Evolutionary conservation across 2,888 invertebrate species (phyloP).

Genomic region (Euproctis similis): DNA sequence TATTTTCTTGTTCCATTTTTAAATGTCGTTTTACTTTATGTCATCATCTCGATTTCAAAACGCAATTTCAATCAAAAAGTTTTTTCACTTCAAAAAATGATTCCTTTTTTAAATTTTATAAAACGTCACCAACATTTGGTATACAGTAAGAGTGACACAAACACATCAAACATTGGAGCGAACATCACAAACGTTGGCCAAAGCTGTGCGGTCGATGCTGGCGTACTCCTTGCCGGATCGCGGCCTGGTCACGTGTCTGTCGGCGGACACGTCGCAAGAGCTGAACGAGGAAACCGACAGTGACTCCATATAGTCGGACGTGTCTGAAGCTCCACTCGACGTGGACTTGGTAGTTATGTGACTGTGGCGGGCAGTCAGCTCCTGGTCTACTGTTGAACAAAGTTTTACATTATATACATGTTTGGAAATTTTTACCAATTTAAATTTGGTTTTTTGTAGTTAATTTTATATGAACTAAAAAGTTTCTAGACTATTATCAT

Average conservation of each 20-base stretch:
- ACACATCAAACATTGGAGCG: not conserved
- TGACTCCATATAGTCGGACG: slow-evolving; percentile 85
- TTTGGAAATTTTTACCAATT: too few relatives aligned
- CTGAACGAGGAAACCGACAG: slow-evolving; percentile 82
- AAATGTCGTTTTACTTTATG: too few relatives aligned
- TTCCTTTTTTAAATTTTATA: too few relatives aligned
- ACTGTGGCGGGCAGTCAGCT: slow-evolving; percentile 68
- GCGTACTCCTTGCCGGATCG: slow-evolving; percentile 67
- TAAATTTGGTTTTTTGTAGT: too few relatives aligned
- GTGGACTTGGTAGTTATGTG: slow-evolving; percentile 78
- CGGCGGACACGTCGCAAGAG: slow-evolving; percentile 78
- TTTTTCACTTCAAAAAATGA: too few relatives aligned
- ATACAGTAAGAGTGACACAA: too few relatives aligned
- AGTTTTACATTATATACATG: not conserved
- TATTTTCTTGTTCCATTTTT: too few relatives aligned
- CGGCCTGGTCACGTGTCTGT: slow-evolving; percentile 57
- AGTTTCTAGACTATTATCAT: too few relatives aligned
- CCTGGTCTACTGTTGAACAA: slow-evolving; percentile 42
- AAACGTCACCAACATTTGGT: not conserved
- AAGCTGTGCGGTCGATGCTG: slow-evolving; percentile 50
- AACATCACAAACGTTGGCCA: slow-evolving; percentile 33
- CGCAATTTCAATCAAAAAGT: too few relatives aligned
- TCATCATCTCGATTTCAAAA: too few relatives aligned
- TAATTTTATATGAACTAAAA: too few relatives aligned
- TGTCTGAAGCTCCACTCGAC: slow-evolving; percentile 83